Percentiles rank a stretch among this genome's conserved stretches.
phyloP scores from a whole-genome alignment of 2,797 vertebrate genomes.

The Pipistrellus nathusii region DNA sequence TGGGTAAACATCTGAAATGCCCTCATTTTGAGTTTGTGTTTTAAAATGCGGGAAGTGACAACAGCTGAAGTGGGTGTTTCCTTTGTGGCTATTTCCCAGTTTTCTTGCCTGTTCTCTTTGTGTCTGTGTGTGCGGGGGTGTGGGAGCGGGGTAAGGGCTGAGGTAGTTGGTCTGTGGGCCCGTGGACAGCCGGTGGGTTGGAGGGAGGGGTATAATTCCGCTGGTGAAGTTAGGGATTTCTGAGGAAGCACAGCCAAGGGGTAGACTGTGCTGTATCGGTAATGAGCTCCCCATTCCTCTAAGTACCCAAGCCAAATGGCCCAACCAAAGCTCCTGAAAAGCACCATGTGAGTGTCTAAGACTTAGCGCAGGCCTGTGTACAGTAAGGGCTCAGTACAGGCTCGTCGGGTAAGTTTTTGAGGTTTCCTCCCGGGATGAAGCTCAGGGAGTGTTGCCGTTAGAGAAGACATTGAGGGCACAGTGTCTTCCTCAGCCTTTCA shows the following conservation, averaged over 20 bases:
- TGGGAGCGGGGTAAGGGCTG: too few relatives aligned
- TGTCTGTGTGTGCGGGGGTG: neutral
- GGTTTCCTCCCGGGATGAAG: neutral
- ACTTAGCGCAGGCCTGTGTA: neutral
- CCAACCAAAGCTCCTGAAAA: neutral
- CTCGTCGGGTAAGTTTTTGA: neutral
- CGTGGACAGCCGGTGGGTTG: neutral
- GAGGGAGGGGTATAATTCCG: neutral
- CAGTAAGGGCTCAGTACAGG: neutral
- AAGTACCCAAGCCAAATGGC: neutral
- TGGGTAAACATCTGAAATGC: too few relatives aligned
- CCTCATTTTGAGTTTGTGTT: neutral
- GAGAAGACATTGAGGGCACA: neutral
- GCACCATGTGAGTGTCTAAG: neutral
- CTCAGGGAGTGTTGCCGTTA: neutral
- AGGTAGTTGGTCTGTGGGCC: neutral
- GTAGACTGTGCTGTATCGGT: neutral
- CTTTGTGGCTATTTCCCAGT: neutral
- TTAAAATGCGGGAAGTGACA: neutral
- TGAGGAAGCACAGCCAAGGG: neutral
- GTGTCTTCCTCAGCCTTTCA: too few relatives aligned
- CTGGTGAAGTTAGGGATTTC: neutral
- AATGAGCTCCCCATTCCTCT: neutral
- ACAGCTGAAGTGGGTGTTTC: neutral
- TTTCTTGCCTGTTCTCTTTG: neutral